These are phyloP conservation scores for Monochamus saltuarius DNA, from an alignment of 1,140 invertebrate genomes.

Conservation along the genomic window DNA sequence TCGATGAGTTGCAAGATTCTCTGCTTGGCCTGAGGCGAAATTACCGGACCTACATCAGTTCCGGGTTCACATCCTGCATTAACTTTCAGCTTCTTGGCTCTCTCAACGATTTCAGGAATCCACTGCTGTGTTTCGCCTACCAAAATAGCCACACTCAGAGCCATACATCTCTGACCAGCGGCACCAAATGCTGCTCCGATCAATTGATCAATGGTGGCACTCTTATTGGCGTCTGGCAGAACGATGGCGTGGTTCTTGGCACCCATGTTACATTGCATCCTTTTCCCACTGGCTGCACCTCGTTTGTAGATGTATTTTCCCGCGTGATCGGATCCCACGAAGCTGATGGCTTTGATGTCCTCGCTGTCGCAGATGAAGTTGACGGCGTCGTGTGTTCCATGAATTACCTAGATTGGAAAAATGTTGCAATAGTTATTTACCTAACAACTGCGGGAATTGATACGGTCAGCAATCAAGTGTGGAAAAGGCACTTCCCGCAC, in stretches of 20 bases:
- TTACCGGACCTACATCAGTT: constrained; percentile 97
- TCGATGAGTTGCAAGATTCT: constrained; percentile 86
- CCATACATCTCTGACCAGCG: constrained; percentile 96
- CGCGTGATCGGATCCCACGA: constrained; percentile 95
- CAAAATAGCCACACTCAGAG: constrained; percentile 94
- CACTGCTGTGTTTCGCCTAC: constrained; percentile 91
- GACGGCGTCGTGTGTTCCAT: constrained; percentile 91
- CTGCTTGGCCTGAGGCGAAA: constrained; percentile 87
- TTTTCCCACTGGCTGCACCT: constrained; percentile 81
- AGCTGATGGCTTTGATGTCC: constrained; percentile 96
- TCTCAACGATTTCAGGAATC: constrained; percentile 89
- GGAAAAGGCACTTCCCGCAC: no score
- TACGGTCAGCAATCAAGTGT: no score
- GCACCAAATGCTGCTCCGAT: constrained; percentile 96
- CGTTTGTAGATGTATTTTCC: constrained; percentile 96
- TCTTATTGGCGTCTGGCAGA: constrained; percentile 97
- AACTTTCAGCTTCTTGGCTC: constrained; percentile 88
- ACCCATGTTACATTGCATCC: constrained; percentile 98
- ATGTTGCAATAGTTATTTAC: no score
- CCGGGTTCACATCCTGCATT: constrained; percentile 89
- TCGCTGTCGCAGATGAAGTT: constrained; percentile 97
- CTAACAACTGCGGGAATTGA: no score
- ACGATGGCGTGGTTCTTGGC: constrained; percentile 99
- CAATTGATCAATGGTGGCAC: constrained; percentile 90
- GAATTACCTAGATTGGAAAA: constrained; percentile 67